Evolutionary conservation across 2,113 vertebrate genomes (phyloP).

Genomic region (Clupea harengus): DNA sequence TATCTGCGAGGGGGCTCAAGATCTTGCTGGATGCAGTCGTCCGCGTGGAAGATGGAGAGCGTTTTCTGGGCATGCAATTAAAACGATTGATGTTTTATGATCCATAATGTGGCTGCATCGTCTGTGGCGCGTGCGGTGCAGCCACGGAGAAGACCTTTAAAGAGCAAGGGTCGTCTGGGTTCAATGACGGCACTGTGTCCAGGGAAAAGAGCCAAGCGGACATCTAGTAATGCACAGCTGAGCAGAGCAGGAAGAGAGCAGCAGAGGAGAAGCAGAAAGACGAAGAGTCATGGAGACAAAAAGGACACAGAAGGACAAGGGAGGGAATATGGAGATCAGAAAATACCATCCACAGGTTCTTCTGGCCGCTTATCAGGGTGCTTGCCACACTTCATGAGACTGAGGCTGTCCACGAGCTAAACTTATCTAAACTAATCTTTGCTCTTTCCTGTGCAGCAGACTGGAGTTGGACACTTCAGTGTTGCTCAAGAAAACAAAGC

Average conservation of each 20-base stretch:
- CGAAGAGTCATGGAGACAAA: no score
- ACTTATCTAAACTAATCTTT: no score
- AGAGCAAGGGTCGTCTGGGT: neutral
- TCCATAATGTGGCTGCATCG: slow-evolving; percentile 20
- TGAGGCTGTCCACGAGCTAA: no score
- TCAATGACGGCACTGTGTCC: neutral
- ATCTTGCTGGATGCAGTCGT: neutral
- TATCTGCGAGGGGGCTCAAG: neutral
- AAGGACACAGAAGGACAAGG: no score
- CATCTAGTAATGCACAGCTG: neutral
- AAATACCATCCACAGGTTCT: no score
- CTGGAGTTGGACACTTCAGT: no score
- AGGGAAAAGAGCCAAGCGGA: neutral
- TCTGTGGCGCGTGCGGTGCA: neutral
- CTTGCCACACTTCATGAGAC: no score
- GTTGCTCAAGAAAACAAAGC: no score
- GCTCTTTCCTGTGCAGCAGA: no score
- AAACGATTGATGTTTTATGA: slow-evolving; percentile 40
- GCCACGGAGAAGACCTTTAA: slow-evolving; percentile 8
- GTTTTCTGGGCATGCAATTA: slow-evolving; percentile 29
- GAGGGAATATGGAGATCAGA: no score
- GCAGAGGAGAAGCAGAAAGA: neutral
- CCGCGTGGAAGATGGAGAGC: no score
- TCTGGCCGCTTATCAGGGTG: no score
- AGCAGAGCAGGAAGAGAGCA: neutral